These are phyloP conservation scores for Drosophila limbata DNA, from an alignment of 2,888 invertebrate genomes.

Conservation along the genomic window DNA sequence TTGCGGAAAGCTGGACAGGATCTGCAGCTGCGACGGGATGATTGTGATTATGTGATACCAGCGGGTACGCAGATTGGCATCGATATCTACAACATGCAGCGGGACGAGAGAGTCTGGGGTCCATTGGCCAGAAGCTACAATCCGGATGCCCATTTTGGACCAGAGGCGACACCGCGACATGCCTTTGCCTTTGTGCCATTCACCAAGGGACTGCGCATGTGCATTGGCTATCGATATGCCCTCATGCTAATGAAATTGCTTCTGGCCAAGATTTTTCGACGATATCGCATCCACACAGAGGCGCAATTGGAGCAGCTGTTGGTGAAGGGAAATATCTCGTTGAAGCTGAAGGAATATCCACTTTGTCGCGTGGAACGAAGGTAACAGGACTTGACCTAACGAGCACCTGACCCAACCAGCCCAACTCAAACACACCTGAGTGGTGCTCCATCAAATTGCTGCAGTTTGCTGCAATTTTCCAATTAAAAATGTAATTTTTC, in stretches of 20 bases:
- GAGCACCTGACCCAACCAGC: conserved; percentile 1
- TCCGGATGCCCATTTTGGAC: conserved; percentile 82
- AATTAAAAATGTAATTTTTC: conserved; percentile 73
- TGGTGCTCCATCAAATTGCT: conserved; percentile 15
- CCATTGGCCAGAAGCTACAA: conserved; percentile 71
- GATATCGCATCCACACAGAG: conserved; percentile 75
- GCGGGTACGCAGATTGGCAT: conserved; percentile 82
- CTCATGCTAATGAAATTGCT: conserved; percentile 81
- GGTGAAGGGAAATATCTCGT: conserved; percentile 82
- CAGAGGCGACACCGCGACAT: conserved; percentile 58
- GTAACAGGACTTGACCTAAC: conserved; percentile 28
- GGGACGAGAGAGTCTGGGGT: conserved; percentile 81
- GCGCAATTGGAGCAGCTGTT: conserved; percentile 69
- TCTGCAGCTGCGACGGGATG: conserved; percentile 62
- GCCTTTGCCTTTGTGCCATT: conserved; percentile 83
- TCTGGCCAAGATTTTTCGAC: conserved; percentile 81
- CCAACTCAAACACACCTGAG: neutral
- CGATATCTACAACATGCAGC: conserved; percentile 83
- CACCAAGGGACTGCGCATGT: conserved; percentile 83
- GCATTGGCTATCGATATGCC: conserved; percentile 84
- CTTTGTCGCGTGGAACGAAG: conserved; percentile 69
- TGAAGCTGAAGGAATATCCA: conserved; percentile 81
- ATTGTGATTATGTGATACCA: conserved; percentile 71
- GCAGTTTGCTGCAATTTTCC: conserved; percentile 58
- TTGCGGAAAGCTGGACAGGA: conserved; percentile 75